Base-by-base conservation (phyloP, 2,797 vertebrate genomes). In the Prunella strophiata region DNA sequence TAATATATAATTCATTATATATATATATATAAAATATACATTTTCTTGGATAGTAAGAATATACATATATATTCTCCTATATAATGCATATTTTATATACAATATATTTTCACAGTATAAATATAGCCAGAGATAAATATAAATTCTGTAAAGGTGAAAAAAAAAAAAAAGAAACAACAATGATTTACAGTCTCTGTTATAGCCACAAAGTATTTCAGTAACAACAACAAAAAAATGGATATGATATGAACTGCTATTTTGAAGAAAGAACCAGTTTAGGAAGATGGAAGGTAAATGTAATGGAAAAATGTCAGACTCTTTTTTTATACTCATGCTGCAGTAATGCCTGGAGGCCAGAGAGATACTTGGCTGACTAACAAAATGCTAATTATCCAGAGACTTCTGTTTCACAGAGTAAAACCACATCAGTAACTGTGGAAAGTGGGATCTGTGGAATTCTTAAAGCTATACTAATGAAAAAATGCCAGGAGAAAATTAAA, bases 361-460 rank as follows among this genome's bases (percentile, higher is more conserved):
- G 70, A 66, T 75, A 65, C 43, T 94, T 94, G 91, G 74, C 93
- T 88, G 74, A 85, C 88, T 79, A 88, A 93, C 66, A 94, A 95
- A 92, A 95, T 79, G 52, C 42, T 86, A 95, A 94, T 86, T 96
- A 84, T 67, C 88, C 10, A 11, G 67, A 70, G 59, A n/a, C 84
- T 96, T 90, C 71, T 88, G 90, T 78, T 96, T 80, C 72, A 89
- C 55, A 42, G 32, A 66, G 18, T 88, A 83, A 86, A 91, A 51
- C 21, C 77, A 80, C 51, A 88, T 81, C 83, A 86, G 59, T 81
- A 90, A 81, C 47, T 88, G n/a, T 62, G 30, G 32, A 57, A 81
- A 84, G 43, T 23, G 65, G 27, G 22, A 88, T 89, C 58, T 32
- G 15, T 58, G 55, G 58, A 88, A 84, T 65, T 88, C 47, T 58